phyloP scores from a whole-genome alignment of 2,888 invertebrate genomes.

The Theodoxus fluviatilis region DNA sequence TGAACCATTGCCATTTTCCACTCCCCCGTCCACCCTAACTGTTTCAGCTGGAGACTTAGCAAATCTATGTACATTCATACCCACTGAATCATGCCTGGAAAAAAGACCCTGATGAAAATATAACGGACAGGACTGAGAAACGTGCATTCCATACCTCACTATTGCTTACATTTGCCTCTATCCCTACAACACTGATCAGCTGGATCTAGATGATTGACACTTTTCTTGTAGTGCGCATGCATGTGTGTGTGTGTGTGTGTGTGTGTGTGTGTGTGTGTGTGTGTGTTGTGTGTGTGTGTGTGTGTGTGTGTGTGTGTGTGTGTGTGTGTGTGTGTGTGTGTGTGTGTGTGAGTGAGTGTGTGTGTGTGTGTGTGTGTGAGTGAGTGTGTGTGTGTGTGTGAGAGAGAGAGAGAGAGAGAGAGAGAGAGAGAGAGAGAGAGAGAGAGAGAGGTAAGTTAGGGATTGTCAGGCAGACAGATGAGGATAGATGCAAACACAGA shows the following conservation, averaged over 20 bases:
- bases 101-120: no score
- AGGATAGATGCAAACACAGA: constrained; percentile 24
- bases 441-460: constrained; percentile 8
- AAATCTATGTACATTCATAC: no score
- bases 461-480: constrained; percentile 10
- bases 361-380: not conserved
- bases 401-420: constrained; percentile 2
- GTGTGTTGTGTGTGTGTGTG: not conserved
- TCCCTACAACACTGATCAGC: no score
- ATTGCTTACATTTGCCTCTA: no score
- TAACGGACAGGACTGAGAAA: no score
- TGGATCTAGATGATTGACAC: no score
- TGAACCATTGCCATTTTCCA: no score
- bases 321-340: not conserved
- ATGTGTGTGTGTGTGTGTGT: constrained; percentile 19
- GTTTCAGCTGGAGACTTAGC: no score
- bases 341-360: constrained; percentile 9
- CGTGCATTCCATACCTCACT: no score
- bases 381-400: not conserved
- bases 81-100: no score
- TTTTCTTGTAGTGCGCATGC: constrained; percentile 18
- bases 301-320: not conserved
- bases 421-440: not conserved
- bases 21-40: no score
- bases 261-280: not conserved